Percentiles rank a stretch among this genome's conserved stretches.
phyloP scores from a whole-genome alignment of 2,888 invertebrate genomes.

The Lampropteryx suffumata region DNA sequence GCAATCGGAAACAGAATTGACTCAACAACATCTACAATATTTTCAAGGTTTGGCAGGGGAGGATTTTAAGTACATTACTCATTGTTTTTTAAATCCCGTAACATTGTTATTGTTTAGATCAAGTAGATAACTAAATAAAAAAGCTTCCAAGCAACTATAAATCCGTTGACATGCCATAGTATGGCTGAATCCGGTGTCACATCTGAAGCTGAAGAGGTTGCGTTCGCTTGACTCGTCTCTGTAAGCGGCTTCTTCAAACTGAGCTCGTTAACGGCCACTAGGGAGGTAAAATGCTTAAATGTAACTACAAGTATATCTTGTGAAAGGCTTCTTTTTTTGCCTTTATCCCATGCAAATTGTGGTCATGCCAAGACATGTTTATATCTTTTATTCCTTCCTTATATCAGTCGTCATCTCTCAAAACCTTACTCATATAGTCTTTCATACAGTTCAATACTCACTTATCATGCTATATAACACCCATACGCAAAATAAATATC shows the following conservation, averaged over 20 bases:
- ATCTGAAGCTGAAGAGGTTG: constrained; percentile 43
- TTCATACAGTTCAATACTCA: no score
- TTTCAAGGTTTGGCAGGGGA: constrained; percentile 12
- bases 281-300: constrained; percentile 16
- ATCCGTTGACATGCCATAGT: constrained; percentile 52
- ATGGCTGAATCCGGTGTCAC: constrained; percentile 38
- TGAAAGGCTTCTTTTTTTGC: no score
- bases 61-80: constrained; percentile 7
- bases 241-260: constrained; percentile 68
- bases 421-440: no score
- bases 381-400: no score
- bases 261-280: constrained; percentile 77
- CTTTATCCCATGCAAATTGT: no score
- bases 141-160: constrained; percentile 53
- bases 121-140: constrained; percentile 11
- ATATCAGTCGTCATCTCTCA: no score
- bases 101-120: constrained; percentile 12
- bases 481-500: no score
- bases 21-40: neutral
- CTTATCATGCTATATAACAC: no score
- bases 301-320: no score
- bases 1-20: constrained; percentile 18
- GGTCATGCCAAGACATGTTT: no score
- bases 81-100: constrained; percentile 2
- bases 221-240: constrained; percentile 61